A percentile compares a stretch with the other conserved stretches of the same genome.
Conservation (phyloP, 1,140 invertebrate genomes). For the Drosophila bocqueti region DNA sequence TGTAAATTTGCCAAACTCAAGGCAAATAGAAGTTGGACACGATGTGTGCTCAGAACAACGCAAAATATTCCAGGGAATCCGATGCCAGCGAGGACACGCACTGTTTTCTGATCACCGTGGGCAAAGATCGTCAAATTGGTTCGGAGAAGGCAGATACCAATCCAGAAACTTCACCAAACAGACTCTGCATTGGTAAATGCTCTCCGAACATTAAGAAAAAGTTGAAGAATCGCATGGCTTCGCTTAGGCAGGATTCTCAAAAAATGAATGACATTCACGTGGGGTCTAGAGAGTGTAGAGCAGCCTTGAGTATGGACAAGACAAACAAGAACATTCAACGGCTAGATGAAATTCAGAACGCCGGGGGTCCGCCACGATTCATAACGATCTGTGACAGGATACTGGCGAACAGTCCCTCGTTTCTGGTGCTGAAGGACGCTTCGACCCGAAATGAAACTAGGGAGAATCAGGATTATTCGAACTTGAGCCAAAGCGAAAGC, state of each 20-base stretch:
- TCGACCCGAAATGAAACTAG: slow-evolving; percentile 24
- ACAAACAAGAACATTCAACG: neutral
- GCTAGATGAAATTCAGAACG: slow-evolving; percentile 3
- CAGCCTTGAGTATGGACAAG: neutral
- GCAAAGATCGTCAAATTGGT: slow-evolving; percentile 33
- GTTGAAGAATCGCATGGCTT: slow-evolving; percentile 28
- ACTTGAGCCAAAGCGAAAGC: neutral
- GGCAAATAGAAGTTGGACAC: neutral
- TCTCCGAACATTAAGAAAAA: neutral
- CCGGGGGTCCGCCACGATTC: slow-evolving; percentile 14
- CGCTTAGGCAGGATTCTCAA: slow-evolving; percentile 34
- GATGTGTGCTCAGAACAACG: neutral
- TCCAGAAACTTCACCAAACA: neutral
- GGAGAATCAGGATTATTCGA: slow-evolving; percentile 9
- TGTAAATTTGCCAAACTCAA: neutral
- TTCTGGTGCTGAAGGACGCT: slow-evolving; percentile 56
- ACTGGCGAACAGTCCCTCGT: slow-evolving; percentile 44
- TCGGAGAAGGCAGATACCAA: neutral
- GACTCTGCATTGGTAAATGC: neutral
- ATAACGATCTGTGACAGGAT: slow-evolving; percentile 44
- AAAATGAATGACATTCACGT: neutral
- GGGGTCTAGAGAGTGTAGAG: neutral
- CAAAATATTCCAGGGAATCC: neutral
- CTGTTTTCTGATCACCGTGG: slow-evolving; percentile 47
- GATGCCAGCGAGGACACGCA: slow-evolving; percentile 11